A percentile compares a stretch with the other conserved stretches of the same genome.
Evolutionary conservation across 1,140 invertebrate genomes (phyloP).

Genomic region (Apis cerana): DNA sequence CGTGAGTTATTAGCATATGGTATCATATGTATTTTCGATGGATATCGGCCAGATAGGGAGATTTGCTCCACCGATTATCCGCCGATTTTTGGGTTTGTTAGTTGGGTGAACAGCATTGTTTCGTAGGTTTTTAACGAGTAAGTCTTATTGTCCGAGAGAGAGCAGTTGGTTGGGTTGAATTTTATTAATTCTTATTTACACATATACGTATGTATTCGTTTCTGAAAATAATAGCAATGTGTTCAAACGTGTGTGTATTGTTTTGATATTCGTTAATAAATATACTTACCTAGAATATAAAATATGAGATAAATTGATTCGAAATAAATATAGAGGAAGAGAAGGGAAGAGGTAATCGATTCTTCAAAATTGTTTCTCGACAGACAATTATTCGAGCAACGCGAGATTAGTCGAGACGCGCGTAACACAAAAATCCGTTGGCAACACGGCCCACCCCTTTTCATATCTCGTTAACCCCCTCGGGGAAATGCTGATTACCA

Average conservation of each 20-base stretch:
- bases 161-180: neutral
- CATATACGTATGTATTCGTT: too few species aligned
- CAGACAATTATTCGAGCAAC: neutral
- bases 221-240: too few species aligned
- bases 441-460: neutral
- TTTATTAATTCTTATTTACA: too few species aligned
- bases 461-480: constrained; percentile 1
- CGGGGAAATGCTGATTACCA: constrained; percentile 20
- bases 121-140: neutral
- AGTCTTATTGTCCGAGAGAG: neutral
- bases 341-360: too few species aligned
- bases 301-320: too few species aligned
- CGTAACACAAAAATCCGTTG: neutral
- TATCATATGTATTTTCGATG: constrained; percentile 71
- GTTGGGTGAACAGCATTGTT: neutral
- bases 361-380: too few species aligned
- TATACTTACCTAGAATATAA: too few species aligned
- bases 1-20: constrained; percentile 79
- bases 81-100: constrained; percentile 64
- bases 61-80: constrained; percentile 5
- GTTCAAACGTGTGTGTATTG: too few species aligned
- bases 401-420: neutral
- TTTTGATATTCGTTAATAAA: too few species aligned
- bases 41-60: constrained; percentile 60
- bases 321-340: too few species aligned